Base-by-base conservation (phyloP, 2,888 invertebrate genomes). In the Mythimna loreyi region DNA sequence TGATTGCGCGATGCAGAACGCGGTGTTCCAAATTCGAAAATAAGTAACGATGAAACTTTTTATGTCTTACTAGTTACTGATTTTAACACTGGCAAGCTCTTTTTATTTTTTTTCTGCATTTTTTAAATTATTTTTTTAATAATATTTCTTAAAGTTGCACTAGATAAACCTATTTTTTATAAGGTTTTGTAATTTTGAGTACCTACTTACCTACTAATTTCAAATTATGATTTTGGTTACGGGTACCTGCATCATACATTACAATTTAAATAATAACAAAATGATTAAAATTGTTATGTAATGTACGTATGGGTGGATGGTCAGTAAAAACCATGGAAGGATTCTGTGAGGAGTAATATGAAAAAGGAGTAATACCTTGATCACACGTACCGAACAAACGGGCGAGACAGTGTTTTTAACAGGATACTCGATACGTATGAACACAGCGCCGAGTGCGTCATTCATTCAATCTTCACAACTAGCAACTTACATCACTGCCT, bases 1-100 rank as follows among this genome's bases (percentile, higher is more conserved):
- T 62, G 16, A 62, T 78, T 56, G 73, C 78, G 73, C 72, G 73
- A 73, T 73, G 53, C 23, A 73, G 72, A 40, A 47, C n/a, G 1
- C 19, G 2, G 0, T 7, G 60, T 77, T 55, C 49, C 28, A 50
- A 43, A 50, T 49, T 45, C 19, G 16, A 49, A 75, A 59, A 21
- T 50, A 45, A 40, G n/a, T 40, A 40, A 2, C 2, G 8, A 7
- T 19, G 1, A 0, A 23, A 6, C 19, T 45, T 23, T 13, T 28
- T 16, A 5, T 45, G 61, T 64, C 1, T 1, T 65, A 11, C 21
- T 50, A 36, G 19, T 0, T 3, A 25, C 19, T 4, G 19, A 1
- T 7, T 28, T 28, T n/a, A n/a, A 43, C 1, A 8, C 16, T 30
- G 8, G 8, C 11, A 16, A 28, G n/a, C 7, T 40, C 6, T 58